These are phyloP conservation scores for Dryobates pubescens DNA, from an alignment of 2,797 vertebrate species.

Conservation along the genomic window DNA sequence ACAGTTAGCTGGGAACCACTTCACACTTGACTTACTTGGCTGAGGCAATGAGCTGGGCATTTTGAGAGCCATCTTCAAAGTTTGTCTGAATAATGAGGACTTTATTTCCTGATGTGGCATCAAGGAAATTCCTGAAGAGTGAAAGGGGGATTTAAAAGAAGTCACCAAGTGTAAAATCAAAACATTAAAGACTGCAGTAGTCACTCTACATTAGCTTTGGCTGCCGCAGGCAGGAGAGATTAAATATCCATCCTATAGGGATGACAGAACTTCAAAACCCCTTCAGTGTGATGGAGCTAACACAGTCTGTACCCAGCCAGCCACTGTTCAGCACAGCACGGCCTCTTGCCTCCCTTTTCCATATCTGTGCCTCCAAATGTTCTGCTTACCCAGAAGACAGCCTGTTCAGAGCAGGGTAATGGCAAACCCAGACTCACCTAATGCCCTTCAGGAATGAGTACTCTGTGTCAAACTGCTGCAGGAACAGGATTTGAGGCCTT, in stretches of 20 bases:
- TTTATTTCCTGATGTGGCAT: constrained; percentile 71
- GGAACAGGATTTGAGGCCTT: constrained; percentile 82
- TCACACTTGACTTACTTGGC: constrained; percentile 84
- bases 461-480: constrained; percentile 96
- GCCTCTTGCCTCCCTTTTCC: neutral
- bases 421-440: constrained; percentile 76
- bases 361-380: fast-evolving
- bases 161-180: neutral
- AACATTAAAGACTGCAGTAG: neutral
- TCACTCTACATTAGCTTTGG: neutral
- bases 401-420: fast-evolving
- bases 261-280: neutral
- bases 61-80: constrained; percentile 85
- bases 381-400: neutral
- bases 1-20: neutral
- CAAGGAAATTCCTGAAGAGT: constrained; percentile 81
- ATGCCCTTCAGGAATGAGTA: constrained; percentile 91
- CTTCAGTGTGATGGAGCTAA: neutral
- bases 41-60: constrained; percentile 90
- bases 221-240: neutral
- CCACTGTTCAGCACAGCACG: neutral
- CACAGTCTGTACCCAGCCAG: fast-evolving
- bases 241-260: neutral
- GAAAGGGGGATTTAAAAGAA: constrained; percentile 24
- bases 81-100: constrained; percentile 93